Conservation (phyloP, 64 coral and sea anemone species). For the Montipora capricornis region DNA sequence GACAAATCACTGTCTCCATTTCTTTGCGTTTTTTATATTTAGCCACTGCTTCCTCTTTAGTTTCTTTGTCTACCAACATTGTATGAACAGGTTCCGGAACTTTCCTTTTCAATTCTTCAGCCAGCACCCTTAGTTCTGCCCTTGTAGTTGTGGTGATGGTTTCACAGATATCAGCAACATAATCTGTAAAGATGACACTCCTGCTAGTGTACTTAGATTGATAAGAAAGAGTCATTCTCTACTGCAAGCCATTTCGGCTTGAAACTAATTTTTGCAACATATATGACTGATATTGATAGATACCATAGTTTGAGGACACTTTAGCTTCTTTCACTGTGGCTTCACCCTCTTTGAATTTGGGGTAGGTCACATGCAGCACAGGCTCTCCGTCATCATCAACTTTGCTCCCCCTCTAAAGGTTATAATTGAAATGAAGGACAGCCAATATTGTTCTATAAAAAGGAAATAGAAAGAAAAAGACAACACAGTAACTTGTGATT, state of each 20-base stretch:
- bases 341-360: no score
- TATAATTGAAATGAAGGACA: neutral
- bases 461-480: neutral
- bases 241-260: neutral
- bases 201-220: no score
- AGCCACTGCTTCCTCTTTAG: neutral
- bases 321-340: no score
- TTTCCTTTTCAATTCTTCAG: neutral
- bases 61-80: neutral
- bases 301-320: no score
- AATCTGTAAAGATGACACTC: neutral
- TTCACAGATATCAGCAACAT: neutral
- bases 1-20: neutral
- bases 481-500: no score
- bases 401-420: neutral
- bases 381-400: no score
- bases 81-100: neutral
- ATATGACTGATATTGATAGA: no score
- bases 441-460: slow-evolving; percentile 1
- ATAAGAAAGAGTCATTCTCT: neutral
- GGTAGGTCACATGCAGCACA: no score
- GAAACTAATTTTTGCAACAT: no score
- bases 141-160: neutral
- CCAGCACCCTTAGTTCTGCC: neutral
- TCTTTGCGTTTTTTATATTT: neutral